Evolutionary conservation across 2,888 invertebrate genomes (phyloP), one percentile per base, ranked within the genome.

Genomic region (Leucoptera coffeella): DNA sequence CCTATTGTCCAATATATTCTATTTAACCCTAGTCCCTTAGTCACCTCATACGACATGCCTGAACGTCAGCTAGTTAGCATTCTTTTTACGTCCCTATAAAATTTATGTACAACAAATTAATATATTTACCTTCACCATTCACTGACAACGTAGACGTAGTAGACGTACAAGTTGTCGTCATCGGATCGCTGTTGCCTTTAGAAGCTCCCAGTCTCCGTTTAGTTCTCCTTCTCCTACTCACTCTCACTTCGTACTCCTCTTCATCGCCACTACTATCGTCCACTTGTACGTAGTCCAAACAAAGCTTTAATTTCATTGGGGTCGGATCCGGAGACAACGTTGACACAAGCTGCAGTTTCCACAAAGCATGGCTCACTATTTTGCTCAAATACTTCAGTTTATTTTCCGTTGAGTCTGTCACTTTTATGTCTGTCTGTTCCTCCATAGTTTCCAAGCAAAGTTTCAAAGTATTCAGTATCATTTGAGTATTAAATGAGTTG

Each of bases 341-440:
- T 1, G 74, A 73, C n/a, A 85, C 73, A 23, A 86, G 49, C 41
- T 85, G 81, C 38, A 82, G 60, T 40, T 85, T 75, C 85, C 85
- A 86, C 31, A 74, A 58, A 5, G 82, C 82, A 47, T 85, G 82
- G 33, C 72, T 75, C 4, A 83, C 67, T 8, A 54, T 72, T 51
- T 55, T 75, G 43, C 48, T 51, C 41, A 49, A 54, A 32, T 43
- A 58, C 37, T 49, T 62, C 9, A 60, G 43, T 33, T 62, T 48
- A 30, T 36, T 43, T 7, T 39, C 40, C 4, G 58, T 55, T 8
- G 49, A 40, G 26, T 52, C 52, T 25, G 57, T 43, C 12, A 41
- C 34, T 22, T 40, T 43, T 3, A 39, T 32, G 26, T 45, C 42
- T 4, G 47, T 39, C 32, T 47, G 61, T 6, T 61, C 52, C 32